Conservation (phyloP, 2,113 vertebrate genomes). For the Petrocephalus zakoni region DNA sequence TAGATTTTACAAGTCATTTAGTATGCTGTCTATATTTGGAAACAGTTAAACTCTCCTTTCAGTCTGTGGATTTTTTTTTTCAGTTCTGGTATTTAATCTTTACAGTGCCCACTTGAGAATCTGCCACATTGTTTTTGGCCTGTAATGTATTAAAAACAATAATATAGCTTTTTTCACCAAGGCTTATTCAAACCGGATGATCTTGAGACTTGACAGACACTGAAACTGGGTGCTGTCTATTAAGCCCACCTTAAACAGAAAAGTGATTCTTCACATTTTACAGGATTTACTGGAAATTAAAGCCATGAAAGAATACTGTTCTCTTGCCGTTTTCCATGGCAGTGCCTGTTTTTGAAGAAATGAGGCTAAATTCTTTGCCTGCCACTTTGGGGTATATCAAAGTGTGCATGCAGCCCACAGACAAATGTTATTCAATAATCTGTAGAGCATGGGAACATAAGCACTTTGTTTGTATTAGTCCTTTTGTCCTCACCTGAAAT, state of each 20-base stretch:
- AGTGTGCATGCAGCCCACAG: not conserved
- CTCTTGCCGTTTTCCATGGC: not conserved
- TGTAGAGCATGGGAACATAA: not conserved
- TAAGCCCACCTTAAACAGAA: constrained; percentile 15
- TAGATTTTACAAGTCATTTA: not conserved
- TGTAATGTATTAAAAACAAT: not conserved
- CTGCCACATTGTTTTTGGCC: not conserved
- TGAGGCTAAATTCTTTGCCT: not conserved
- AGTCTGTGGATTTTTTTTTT: not conserved
- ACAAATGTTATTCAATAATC: not conserved
- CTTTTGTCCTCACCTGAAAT: not conserved
- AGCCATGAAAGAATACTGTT: constrained; percentile 13
- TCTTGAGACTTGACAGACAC: not conserved
- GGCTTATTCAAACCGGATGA: not conserved
- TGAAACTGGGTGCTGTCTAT: not conserved
- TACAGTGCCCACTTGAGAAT: not conserved
- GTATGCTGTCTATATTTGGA: not conserved
- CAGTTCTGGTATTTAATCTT: not conserved
- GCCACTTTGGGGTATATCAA: not conserved
- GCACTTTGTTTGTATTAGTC: not conserved
- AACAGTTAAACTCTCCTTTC: not conserved
- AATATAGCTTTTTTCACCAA: not conserved
- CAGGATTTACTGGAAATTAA: constrained; percentile 18
- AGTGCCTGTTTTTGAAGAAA: not conserved
- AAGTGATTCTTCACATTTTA: constrained; percentile 18